Evolutionary conservation across 2,888 invertebrate genomes (phyloP).

Genomic region (Eugnorisma glareosa): DNA sequence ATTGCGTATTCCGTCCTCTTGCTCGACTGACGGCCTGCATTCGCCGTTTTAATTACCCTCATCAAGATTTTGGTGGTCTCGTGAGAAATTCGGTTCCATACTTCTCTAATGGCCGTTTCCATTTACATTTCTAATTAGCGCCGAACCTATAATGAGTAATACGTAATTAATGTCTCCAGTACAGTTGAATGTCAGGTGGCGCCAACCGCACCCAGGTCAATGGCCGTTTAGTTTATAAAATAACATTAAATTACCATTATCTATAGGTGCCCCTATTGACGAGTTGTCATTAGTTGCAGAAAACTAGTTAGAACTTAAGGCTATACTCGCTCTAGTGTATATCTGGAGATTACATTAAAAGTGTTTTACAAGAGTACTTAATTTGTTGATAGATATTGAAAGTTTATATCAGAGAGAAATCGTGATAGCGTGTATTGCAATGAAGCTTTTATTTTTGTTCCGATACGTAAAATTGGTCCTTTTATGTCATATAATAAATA

Average conservation of each 20-base stretch:
- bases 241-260: conserved; percentile 43
- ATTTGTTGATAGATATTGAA: conserved; percentile 24
- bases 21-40: too few species aligned
- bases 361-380: conserved; percentile 19
- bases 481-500: neutral
- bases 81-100: too few species aligned
- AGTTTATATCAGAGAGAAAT: conserved; percentile 5
- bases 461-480: neutral
- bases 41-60: too few species aligned
- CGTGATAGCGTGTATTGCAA: neutral
- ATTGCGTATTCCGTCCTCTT: too few species aligned
- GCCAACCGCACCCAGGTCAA: conserved; percentile 31
- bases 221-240: conserved; percentile 22
- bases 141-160: neutral
- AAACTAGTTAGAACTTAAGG: conserved; percentile 25
- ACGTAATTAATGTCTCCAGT: neutral
- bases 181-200: conserved; percentile 17
- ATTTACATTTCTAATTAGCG: too few species aligned
- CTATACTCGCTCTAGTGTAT: neutral
- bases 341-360: conserved; percentile 20
- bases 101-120: too few species aligned
- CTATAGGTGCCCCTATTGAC: conserved; percentile 14
- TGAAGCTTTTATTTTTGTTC: neutral
- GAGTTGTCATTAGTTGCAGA: conserved; percentile 11
- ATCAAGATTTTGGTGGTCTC: too few species aligned